Evolutionary conservation across 2,797 vertebrate species (phyloP).

Genomic region (Vespertilio murinus): DNA sequence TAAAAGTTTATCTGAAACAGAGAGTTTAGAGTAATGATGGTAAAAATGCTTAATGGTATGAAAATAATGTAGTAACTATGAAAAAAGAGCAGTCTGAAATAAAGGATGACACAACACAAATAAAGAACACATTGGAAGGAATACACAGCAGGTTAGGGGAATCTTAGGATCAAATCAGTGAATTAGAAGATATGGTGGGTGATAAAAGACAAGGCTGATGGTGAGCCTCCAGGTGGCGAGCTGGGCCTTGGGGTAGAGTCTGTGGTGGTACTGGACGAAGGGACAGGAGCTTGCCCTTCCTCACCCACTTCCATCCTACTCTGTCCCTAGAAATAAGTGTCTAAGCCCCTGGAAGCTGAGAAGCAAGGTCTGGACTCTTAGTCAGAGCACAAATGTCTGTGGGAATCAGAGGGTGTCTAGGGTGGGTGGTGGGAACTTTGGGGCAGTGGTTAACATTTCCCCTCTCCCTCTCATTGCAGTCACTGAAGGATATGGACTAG

Average conservation of each 20-base stretch:
- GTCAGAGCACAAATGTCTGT: slow-evolving; percentile 89
- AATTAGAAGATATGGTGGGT: no score
- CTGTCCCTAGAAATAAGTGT: slow-evolving; percentile 92
- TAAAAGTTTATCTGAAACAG: no score
- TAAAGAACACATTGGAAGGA: no score
- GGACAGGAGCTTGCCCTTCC: slow-evolving; percentile 6
- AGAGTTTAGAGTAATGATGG: no score
- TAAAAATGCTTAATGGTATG: no score
- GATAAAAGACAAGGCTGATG: no score
- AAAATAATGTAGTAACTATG: no score
- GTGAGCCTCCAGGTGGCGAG: no score
- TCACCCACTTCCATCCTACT: slow-evolving; percentile 67
- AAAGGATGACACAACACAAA: no score
- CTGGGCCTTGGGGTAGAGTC: not conserved
- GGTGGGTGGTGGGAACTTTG: not conserved
- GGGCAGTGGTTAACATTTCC: not conserved
- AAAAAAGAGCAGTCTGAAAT: no score
- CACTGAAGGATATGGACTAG: slow-evolving; percentile 92
- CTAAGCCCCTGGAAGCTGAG: slow-evolving; percentile 92
- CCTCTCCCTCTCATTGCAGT: slow-evolving; percentile 84
- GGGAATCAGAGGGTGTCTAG: not conserved
- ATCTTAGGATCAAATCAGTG: no score
- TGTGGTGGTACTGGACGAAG: not conserved
- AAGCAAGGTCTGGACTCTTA: slow-evolving; percentile 90
- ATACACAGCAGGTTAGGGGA: no score